phyloP scores from a whole-genome alignment of 1,140 invertebrate genomes.

The Penaeus japonicus region DNA sequence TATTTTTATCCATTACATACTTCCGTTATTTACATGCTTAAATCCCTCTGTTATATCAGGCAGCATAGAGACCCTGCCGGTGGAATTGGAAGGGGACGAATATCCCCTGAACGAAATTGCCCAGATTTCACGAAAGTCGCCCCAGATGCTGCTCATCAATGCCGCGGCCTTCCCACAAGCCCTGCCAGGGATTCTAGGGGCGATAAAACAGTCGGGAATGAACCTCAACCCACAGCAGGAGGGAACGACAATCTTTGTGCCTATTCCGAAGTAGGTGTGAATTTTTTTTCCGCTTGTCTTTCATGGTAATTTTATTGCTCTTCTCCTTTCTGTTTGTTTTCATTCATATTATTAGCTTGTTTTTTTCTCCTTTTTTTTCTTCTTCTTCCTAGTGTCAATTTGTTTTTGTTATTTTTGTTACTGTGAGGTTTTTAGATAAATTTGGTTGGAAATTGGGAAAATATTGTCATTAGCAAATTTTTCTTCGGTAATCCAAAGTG shows the following conservation, averaged over 20 bases:
- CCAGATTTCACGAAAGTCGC: slow-evolving; percentile 86
- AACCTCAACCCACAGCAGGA: slow-evolving; percentile 95
- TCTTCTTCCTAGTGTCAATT: no score
- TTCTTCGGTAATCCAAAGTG: no score
- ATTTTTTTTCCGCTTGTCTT: not conserved
- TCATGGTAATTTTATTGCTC: not conserved
- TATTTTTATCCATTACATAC: no score
- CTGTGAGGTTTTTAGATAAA: no score
- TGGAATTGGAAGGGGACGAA: slow-evolving; percentile 81
- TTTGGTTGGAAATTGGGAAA: no score
- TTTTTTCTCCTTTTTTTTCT: not conserved
- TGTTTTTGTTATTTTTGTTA: not conserved
- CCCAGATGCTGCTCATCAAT: slow-evolving; percentile 85
- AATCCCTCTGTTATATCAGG: slow-evolving; percentile 65
- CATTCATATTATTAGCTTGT: not conserved
- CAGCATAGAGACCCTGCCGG: slow-evolving; percentile 77
- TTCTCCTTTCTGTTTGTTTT: not conserved
- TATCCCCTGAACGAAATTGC: slow-evolving; percentile 87
- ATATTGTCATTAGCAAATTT: no score
- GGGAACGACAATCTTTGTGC: slow-evolving; percentile 86
- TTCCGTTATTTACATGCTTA: no score
- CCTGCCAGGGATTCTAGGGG: slow-evolving; percentile 78
- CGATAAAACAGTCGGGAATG: slow-evolving; percentile 81
- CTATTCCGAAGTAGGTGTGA: slow-evolving; percentile 80
- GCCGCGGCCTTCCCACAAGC: slow-evolving; percentile 84